Base-by-base conservation (phyloP, 2,797 vertebrate genomes). In the Poecilia gillii region DNA sequence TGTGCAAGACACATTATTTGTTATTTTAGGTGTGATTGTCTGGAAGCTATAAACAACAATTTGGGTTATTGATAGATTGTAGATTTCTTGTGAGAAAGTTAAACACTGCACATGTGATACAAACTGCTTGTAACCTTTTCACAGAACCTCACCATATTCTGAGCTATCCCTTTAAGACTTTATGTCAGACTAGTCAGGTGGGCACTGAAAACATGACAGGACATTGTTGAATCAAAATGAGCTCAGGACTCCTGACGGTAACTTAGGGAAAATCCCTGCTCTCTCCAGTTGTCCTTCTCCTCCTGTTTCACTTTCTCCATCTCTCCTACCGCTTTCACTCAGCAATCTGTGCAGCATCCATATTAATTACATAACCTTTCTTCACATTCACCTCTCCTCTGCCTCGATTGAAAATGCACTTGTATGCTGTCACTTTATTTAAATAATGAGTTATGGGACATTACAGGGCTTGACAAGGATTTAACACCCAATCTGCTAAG, bases 401-500 rank as follows among this genome's bases (percentile, higher is more conserved):
- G 39, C 83, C 80, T 77, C 77, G 74, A 89, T 81, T 86, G 66
- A 86, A 84, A 88, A 89, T 76, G 81, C 74, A 77, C 80, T 85
- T 87, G 81, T 82, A 75, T 91, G 77, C 80, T 85, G 84, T 87
- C 88, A 87, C 81, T 87, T 86, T 80, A 80, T 88, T 75, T 87
- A 88, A 90, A 92, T 88, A 86, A 90, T 83, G 82, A 89, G 73
- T 85, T 88, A 78, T 84, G 79, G 78, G 84, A 78, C 76, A 70
- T 86, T 83, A 71, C 45, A 68, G 74, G 64, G 84, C 80, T 82
- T 87, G 88, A 85, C 85, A 81, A 84, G 81, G 86, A 91, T 91
- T 88, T 90, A 92, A 91, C 82, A 84, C 45, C 53, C 83, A 88
- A 88, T 91, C 85, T 91, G 79, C 79, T 88, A 83, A 93, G 64